Conservation (phyloP, 2,797 vertebrate species). For the Silurus lanzhouensis region DNA sequence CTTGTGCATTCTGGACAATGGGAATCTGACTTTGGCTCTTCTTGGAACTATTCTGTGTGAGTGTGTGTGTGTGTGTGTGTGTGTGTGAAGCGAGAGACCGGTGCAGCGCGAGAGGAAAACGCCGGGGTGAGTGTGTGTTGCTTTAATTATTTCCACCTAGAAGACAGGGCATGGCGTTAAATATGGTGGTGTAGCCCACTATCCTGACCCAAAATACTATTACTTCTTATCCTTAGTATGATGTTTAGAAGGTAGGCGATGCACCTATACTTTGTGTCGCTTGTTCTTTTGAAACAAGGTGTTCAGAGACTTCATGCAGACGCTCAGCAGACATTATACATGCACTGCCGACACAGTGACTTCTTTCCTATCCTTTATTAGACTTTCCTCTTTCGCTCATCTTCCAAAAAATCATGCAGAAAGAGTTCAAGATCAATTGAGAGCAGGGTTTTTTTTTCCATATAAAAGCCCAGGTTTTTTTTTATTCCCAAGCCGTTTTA, state of each 20-base stretch:
- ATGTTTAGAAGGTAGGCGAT: neutral
- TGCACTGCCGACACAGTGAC: neutral
- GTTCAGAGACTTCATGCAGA: neutral
- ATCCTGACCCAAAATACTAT: neutral
- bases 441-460: neutral
- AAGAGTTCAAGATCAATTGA: neutral
- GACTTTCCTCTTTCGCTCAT: neutral
- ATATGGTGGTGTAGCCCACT: neutral
- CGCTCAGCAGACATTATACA: neutral
- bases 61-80: neutral
- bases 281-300: no score
- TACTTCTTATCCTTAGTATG: neutral
- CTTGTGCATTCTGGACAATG: constrained; percentile 28
- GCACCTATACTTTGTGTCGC: neutral
- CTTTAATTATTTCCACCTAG: neutral
- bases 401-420: neutral
- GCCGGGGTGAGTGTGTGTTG: constrained; percentile 44
- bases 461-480: neutral
- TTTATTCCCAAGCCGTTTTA: neutral
- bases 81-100: neutral
- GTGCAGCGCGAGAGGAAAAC: constrained; percentile 8
- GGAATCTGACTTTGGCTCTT: constrained; percentile 36
- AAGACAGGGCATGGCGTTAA: neutral
- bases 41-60: constrained; percentile 16
- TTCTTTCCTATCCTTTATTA: neutral